Base-by-base conservation (phyloP, 1,140 invertebrate species). In the Lordiphosa mommai region DNA sequence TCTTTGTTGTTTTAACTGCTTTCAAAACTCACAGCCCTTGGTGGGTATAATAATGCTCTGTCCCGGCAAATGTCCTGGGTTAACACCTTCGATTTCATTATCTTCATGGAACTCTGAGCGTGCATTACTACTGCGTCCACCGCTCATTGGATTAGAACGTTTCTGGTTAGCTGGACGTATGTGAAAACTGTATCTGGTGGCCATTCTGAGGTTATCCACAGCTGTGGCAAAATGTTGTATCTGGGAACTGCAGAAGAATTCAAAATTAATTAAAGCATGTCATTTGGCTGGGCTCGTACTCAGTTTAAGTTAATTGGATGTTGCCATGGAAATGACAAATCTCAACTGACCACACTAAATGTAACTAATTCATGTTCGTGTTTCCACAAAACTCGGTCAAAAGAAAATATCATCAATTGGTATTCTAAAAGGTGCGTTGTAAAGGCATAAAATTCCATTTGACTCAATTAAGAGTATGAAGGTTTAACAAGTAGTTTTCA, bases 111-210 rank as follows among this genome's bases (percentile, higher is more conserved):
- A 60, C 8, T 88, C 87, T 0, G 86, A 59, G 7, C 87, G 72
- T 14, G 53, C 86, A 34, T 72, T 86, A 41, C 52, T 82, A 72
- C 67, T 84, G 65, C 68, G 84, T 12, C 61, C 61, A n/a, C 58
- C 47, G 29, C 60, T 17, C 9, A 32, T 37, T 33, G 67, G 71
- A 43, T 82, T 70, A 16, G 41, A 71, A 71, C 77, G 51, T 36
- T 65, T 64, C 20, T 68, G 67, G 4, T 60, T 71, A 4, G 87
- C 61, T 0, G 93, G 92, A 12, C 91, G 89, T 10, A 95, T 93
- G 89, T 94, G 92, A 65, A 95, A 93, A 6, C 93, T 93, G 80
- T 95, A 95, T 33, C 93, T 94, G 10, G 94, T 95, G 12, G 94
- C 92, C 94, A 95, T 95, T 8, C 93, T 89, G 29, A 94, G 87